Evolutionary conservation across 1,140 invertebrate species (phyloP), one percentile per base, ranked within the genome.

Genomic region (Andricus grossulariae): DNA sequence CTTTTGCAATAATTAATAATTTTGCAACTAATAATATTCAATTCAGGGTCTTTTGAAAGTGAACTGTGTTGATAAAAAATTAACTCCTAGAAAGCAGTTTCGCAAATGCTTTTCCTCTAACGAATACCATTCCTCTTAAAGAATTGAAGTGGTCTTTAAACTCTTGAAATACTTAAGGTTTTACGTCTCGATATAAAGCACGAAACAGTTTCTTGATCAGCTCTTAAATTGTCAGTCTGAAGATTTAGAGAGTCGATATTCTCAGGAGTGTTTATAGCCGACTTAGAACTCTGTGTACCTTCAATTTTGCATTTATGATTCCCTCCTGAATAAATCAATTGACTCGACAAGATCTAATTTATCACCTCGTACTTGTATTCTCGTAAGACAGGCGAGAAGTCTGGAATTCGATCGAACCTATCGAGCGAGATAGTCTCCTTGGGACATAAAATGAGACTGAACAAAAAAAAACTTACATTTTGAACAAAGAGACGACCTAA

Each of bases 251-350:
- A 54, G 52, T 54, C n/a, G 52, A 54, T 54, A 54, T 54, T 54
- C 18, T 19, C 18, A 19, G 7, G 18, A 54, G 18, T 19, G 18
- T 18, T n/a, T 19, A n/a, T n/a, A 54, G n/a, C 10, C 52, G 8
- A 2, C 52, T 54, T 18, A 18, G 3, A 55, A 19, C 18, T 18
- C 54, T 21, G 54, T 55, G 54, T 18, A 55, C 21, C 21, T 21
- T 55, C 18, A 55, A 55, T 55, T 19, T 55, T 19, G 19, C 54
- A 19, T 55, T 55, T 55, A 55, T 55, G 54, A 55, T 19, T n/a
- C n/a, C 16, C 52, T 19, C n/a, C n/a, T n/a, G 8, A n/a, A 54
- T 54, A 54, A 55, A 55, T 55, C 18, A 55, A 55, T 55, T 55
- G 54, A 55, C 21, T 21, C n/a, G 16, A 55, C 18, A 19, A 55